Percentiles rank a stretch among this genome's conserved stretches.
phyloP scores from a whole-genome alignment of 1,140 invertebrate species.

The Lepidostoma basale region DNA sequence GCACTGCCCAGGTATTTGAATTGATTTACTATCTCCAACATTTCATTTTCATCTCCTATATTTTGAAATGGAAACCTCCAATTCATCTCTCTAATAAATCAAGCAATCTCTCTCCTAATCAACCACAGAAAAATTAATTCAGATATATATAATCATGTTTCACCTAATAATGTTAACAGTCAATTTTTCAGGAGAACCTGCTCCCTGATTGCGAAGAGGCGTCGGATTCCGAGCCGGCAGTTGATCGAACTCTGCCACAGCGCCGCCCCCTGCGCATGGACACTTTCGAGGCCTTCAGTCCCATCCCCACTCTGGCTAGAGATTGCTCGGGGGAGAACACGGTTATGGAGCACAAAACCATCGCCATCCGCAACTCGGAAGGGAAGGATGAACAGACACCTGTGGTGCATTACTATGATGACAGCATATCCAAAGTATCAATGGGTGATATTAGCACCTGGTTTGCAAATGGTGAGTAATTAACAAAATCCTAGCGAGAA shows the following conservation, averaged over 20 bases:
- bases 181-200: slow-evolving; percentile 38
- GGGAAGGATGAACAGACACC: slow-evolving; percentile 48
- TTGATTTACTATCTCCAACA: no score
- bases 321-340: slow-evolving; percentile 30
- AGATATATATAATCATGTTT: no score
- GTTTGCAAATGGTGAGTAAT: slow-evolving; percentile 59
- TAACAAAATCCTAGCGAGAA: no score
- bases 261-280: slow-evolving; percentile 46
- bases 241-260: slow-evolving; percentile 16
- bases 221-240: not conserved
- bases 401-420: slow-evolving; percentile 51
- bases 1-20: no score
- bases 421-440: slow-evolving; percentile 59
- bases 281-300: slow-evolving; percentile 61
- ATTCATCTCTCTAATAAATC: no score
- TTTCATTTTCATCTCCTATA: no score
- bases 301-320: slow-evolving; percentile 53
- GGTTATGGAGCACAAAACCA: slow-evolving; percentile 35
- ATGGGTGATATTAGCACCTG: slow-evolving; percentile 65
- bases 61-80: no score
- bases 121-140: no score
- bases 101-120: no score
- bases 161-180: not conserved
- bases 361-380: not conserved
- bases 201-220: slow-evolving; percentile 1